Base-by-base conservation (phyloP, 64 coral and sea anemone genomes). In the Montipora foliosa region DNA sequence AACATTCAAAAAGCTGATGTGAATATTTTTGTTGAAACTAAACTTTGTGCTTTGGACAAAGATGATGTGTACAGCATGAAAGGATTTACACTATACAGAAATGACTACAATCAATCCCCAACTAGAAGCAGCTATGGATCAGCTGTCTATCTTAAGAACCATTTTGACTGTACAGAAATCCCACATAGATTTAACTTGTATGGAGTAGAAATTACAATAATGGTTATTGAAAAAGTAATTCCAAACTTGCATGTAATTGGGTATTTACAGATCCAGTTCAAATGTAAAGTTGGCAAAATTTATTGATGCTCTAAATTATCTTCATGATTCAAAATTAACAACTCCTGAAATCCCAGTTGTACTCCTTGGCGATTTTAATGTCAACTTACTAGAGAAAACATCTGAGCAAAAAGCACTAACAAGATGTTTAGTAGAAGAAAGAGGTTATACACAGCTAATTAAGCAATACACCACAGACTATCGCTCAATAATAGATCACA, bases 151-250 rank as follows among this genome's bases (percentile, higher is more conserved):
- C 11, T 89, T 25, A 76, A 89, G 45, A 6, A 77, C 50, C 24
- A 52, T 17, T n/a, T 89, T 45, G 6, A 20, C 5, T 87, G 14
- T 87, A 1, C 6, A 3, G 47, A 7, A n/a, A 74, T 37, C 69
- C 85, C 85, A 47, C 59, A 15, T 19, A 87, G 84, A 71, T 94
- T 11, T 60, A 94, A 94, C 53, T 70, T 67, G 14, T 89, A 94
- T 89, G 60, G 59, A 81, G 77, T 94, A 80, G 92, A 94, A 89
- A 82, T 94, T 25, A 94, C 92, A 74, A 47, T 94, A 68, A 57
- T 84, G 17, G 64, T 88, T 52, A 60, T 88, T 19, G 73, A 89
- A 55, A 16, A 81, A 8, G 59, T 77, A 94, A 24, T 88, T 62
- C 55, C 77, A 69, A 88, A 88, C 48, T 72, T 94, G 49, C 60